Evolutionary conservation across 1,140 invertebrate genomes (phyloP), one percentile per base, ranked within the genome.

Genomic region (Sinonovacula constricta): DNA sequence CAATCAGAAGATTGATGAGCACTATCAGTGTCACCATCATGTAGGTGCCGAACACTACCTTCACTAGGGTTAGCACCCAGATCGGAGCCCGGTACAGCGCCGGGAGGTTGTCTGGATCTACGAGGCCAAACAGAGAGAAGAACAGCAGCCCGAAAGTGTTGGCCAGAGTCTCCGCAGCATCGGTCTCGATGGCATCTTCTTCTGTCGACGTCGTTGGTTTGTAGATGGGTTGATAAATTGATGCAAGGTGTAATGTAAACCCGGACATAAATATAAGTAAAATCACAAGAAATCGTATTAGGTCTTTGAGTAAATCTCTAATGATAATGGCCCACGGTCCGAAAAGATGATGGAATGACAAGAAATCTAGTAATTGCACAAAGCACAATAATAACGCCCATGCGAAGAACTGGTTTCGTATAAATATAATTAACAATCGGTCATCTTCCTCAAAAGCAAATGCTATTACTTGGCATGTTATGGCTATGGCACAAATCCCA

Each of bases 11-110:
- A 93, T 99, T 99, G 92, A 99, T 98, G 85, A 99, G 94, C 86
- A 99, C 98, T 91, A 99, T 96, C 84, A 99, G 95, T 80, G 97
- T 97, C 88, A 99, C 97, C 94, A 99, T 94, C 94, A 99, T 96
- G 94, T 99, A 99, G 87, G 97, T 94, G 82, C 97, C 97, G 92
- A 99, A 99, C 76, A 97, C 94, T 88, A 93, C 84, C 82, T 93
- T 93, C n/a, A 92, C 82, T 33, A 93, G 85, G 18, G 88, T 92
- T 66, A 91, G 90, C 0, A 91, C 92, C 88, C 93, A 93, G 26
- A 88, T 79, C 18, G 93, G 93, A 69, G 89, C 92, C 10, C 92
- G 77, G 86, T 93, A 90, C 33, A 93, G 82, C 1, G 91, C 90
- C 5, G 93, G 93, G 84, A 94, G 91, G 75, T 92, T 91, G 56